Base-by-base conservation (phyloP, 2,797 vertebrate genomes). In the Lagocephalus sceleratus region DNA sequence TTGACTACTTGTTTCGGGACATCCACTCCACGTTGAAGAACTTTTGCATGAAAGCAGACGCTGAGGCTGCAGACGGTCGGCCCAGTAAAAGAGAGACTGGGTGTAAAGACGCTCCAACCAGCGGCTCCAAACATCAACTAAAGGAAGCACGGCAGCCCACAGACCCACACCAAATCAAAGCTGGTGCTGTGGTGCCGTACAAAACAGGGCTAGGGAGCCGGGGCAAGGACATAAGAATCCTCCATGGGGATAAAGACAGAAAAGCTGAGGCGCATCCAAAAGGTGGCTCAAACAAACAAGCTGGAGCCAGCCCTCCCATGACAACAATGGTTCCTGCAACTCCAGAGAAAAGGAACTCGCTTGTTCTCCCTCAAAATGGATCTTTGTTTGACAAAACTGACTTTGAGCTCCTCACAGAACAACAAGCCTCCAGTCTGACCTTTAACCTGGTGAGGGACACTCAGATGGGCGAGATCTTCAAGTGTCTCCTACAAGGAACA, bases 391-490 rank as follows among this genome's bases (percentile, higher is more conserved):
- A 92, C 63, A 95, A 91, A 69, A 68, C 92, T 2, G 95, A 98
- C 83, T 95, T 92, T 17, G 90, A 97, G 60, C 92, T 94, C 44
- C 93, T 96, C 26, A 97, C 94, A 2, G 94, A 96, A 41, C 94
- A 96, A 15, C 95, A 97, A 58, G 86, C 95, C 0, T 94, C 95
- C 57, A 96, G 93, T 75, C 88, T 98, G 44, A 98, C 97, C 0
- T 99, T 97, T 82, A 96, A 97, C 85, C 87, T 98, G 60, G 95
- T 96, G 2, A 93, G 93, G 56, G 97, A 99, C 87, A 93, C 94
- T 68, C 95, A 98, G 54, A 99, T 99, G 97, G 96, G 95, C 53
- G 97, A 98, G 60, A 95, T 99, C 74, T 99, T 99, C 80, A 96
- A 95, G 81, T 96, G 93, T 78, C 93, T 99, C 43, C 76, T 99